Percentiles rank a stretch among this genome's conserved stretches.
phyloP scores from a whole-genome alignment of 1,140 invertebrate species.

The Atta cephalotes region DNA sequence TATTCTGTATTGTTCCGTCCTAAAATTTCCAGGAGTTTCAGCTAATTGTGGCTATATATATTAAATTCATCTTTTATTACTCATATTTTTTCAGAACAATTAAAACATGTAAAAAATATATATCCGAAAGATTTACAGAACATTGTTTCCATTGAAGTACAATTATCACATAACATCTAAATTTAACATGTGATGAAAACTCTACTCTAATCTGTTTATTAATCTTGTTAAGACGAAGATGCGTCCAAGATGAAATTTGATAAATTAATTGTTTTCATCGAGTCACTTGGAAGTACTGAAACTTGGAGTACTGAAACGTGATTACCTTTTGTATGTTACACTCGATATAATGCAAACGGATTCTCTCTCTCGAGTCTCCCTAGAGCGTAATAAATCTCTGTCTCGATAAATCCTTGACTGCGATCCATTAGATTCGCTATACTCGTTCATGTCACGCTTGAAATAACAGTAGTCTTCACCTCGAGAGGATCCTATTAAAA shows the following conservation, averaged over 20 bases:
- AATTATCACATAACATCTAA: not conserved
- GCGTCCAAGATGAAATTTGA: slow-evolving; percentile 16
- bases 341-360: slow-evolving; percentile 63
- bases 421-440: slow-evolving; percentile 32
- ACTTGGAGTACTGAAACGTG: slow-evolving; percentile 37
- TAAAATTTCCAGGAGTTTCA: not conserved
- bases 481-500: slow-evolving; percentile 51
- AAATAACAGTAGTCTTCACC: slow-evolving; percentile 47
- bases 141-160: not conserved
- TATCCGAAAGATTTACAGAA: not conserved
- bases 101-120: not conserved
- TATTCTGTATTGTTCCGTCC: not conserved
- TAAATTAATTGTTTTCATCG: slow-evolving; percentile 50
- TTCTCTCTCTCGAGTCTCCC: slow-evolving; percentile 23
- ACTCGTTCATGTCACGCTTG: slow-evolving; percentile 38
- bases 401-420: slow-evolving; percentile 64
- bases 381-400: slow-evolving; percentile 57
- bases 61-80: not conserved
- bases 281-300: not conserved
- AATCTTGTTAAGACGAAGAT: not conserved
- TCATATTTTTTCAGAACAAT: not conserved
- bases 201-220: slow-evolving; percentile 26
- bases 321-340: slow-evolving; percentile 49
- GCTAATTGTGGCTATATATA: not conserved
- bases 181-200: not conserved